Conservation (phyloP, 1,140 invertebrate genomes). For the Aleiodes sp. region DNA sequence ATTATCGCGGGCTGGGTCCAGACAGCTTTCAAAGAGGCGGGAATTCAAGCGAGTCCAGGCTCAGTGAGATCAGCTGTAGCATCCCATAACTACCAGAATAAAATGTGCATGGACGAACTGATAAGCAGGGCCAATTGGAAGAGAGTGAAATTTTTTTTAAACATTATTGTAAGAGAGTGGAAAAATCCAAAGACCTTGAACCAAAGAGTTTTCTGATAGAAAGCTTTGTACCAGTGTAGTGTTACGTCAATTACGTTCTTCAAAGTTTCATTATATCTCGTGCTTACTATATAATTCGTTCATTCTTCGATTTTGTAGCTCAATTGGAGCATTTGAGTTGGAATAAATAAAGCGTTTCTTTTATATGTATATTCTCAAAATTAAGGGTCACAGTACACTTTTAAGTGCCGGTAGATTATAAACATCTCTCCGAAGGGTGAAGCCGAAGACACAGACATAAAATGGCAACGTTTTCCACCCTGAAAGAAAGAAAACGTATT, state of each 20-base stretch:
- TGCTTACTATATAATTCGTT: too few species aligned
- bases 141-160: conserved; percentile 39
- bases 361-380: too few species aligned
- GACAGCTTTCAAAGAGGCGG: conserved; percentile 38
- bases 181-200: background rate
- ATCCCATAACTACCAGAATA: conserved; percentile 34
- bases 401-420: conserved; percentile 6
- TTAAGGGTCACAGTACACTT: conserved; percentile 15
- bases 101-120: conserved; percentile 38
- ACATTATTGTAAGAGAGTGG: conserved; percentile 37
- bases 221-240: background rate
- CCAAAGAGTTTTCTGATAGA: background rate
- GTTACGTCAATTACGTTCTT: background rate
- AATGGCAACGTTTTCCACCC: conserved; percentile 24
- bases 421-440: conserved; percentile 21
- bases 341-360: too few species aligned
- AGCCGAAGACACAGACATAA: conserved; percentile 20
- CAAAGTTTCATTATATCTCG: too few species aligned
- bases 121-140: conserved; percentile 40
- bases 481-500: conserved; percentile 1
- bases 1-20: conserved; percentile 53
- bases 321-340: too few species aligned
- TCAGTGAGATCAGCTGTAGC: conserved; percentile 40
- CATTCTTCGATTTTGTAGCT: too few species aligned
- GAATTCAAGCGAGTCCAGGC: conserved; percentile 46